Base-by-base conservation (phyloP, 1,140 invertebrate genomes). In the Magallana angulata region DNA sequence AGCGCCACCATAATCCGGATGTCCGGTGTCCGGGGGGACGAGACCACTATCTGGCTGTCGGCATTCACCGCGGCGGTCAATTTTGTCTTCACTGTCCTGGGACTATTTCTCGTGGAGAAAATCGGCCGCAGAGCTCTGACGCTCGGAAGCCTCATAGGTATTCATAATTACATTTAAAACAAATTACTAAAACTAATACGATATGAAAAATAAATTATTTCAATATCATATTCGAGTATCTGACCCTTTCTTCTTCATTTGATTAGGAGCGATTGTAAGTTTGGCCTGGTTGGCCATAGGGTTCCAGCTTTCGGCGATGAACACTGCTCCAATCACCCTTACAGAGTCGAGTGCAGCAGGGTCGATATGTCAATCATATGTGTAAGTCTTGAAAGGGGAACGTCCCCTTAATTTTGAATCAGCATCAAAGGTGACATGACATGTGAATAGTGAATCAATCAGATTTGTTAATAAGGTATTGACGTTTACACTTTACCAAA, bases 1-100 rank as follows among this genome's bases (percentile, higher is more conserved):
- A 96, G 95, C 87, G 96, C 96, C 8, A 96, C 95, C 56, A 97
- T 97, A 84, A 96, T 97, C 86, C 94, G 96, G 82, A 96, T 96
- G 95, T 95, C 96, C 1, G 96, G 96, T 56, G 94, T 96, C 5
- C 92, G 94, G 56, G 95, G 95, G 87, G 93, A 95, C 56, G 94
- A 95, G 48, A 92, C 93, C 7, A 96, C 96, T n/a, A 96, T 97
- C 90, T 97, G 96, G 96, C 92, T 97, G 81, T 95, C 96, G 0
- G 95, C 96, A 5, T 94, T 95, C 9, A 96, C 95, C 36, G 93
- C 96, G 24, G 92, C 93, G 18, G 94, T 96, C 76, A 96, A 96
- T 90, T 96, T 96, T 90, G 58, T 96, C 5, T 96, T 95, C 87
- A 96, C 96, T 3, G 95, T 97, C 71, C 92, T 96, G 86, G 96